Conservation (phyloP, 2,888 invertebrate genomes). For the Alentia gelatinosa region DNA sequence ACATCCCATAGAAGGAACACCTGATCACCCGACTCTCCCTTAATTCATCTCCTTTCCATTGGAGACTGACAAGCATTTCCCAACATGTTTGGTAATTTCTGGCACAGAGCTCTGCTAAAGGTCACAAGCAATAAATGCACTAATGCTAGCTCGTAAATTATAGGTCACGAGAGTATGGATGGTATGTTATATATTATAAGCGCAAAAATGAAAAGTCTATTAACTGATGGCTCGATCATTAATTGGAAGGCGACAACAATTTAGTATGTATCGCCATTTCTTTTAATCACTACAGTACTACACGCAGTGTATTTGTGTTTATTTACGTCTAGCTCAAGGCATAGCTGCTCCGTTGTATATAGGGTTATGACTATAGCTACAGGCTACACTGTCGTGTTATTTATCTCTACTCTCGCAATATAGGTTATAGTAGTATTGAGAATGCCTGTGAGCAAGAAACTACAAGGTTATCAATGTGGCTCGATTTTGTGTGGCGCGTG, state of each 20-base stretch:
- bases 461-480: constrained; percentile 26
- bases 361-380: background rate
- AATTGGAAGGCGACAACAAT: no score
- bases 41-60: background rate
- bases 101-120: no score
- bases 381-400: background rate
- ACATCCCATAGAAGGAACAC: no score
- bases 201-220: no score
- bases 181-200: no score
- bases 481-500: background rate
- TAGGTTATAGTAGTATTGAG: constrained; percentile 44
- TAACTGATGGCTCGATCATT: no score
- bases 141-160: no score
- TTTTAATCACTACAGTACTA: background rate
- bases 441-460: constrained; percentile 19
- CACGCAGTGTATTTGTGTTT: background rate
- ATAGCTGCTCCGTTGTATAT: background rate
- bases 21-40: background rate
- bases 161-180: no score
- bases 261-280: background rate
- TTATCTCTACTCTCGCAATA: background rate
- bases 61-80: no score
- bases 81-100: no score
- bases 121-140: no score
- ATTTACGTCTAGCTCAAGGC: background rate